Conservation (phyloP, 2,888 invertebrate genomes). For the Plebejus anna region DNA sequence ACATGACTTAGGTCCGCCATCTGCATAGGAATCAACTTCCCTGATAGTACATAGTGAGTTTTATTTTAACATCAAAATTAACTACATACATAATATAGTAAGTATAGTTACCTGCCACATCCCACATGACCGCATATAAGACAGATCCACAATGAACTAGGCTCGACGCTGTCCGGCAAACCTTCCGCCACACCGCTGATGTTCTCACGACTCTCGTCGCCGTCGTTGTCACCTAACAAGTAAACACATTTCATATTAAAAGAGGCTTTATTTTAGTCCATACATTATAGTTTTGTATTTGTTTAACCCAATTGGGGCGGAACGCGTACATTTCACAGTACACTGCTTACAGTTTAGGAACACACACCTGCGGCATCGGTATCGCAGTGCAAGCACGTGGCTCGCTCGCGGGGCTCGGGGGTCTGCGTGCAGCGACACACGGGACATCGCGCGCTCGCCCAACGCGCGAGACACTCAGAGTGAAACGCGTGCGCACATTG, state of each 20-base stretch:
- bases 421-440: constrained; percentile 96
- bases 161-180: constrained; percentile 64
- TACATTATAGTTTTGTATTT: too few relatives aligned
- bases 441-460: constrained; percentile 98
- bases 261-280: background rate
- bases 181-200: constrained; percentile 80
- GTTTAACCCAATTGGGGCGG: constrained; percentile 81
- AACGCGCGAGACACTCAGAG: constrained; percentile 95
- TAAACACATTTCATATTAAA: background rate
- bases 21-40: too few relatives aligned
- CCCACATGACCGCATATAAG: constrained; percentile 99
- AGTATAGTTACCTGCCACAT: constrained; percentile 87
- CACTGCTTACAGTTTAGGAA: constrained; percentile 92
- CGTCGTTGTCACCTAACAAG: constrained; percentile 50
- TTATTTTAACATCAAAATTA: too few relatives aligned
- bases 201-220: constrained; percentile 72
- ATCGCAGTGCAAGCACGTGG: constrained; percentile 84
- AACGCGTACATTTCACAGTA: constrained; percentile 91
- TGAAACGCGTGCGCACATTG: constrained; percentile 99
- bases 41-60: too few relatives aligned
- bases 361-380: constrained; percentile 30
- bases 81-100: background rate
- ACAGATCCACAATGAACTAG: constrained; percentile 98
- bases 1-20: too few relatives aligned
- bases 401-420: constrained; percentile 86